Evolutionary conservation across 2,888 invertebrate genomes (phyloP).

Genomic region (Pristionchus exspectatus): DNA sequence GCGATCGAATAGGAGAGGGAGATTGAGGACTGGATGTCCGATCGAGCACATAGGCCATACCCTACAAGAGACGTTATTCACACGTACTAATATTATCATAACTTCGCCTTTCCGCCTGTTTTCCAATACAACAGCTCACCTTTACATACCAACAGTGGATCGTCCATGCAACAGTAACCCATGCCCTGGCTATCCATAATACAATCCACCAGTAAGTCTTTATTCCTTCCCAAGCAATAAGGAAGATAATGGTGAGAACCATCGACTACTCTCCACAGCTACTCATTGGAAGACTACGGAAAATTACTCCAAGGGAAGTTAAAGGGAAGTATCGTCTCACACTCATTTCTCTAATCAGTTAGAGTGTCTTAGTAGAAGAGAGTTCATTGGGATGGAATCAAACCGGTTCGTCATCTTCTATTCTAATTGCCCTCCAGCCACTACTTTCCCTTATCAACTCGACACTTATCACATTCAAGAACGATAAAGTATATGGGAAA

Average conservation of each 20-base stretch:
- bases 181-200: background rate
- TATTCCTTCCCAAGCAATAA: slow-evolving; percentile 1
- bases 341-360: background rate
- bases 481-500: slow-evolving; percentile 12
- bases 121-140: slow-evolving; percentile 3
- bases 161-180: slow-evolving; percentile 6
- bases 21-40: background rate
- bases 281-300: slow-evolving; percentile 13
- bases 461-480: background rate
- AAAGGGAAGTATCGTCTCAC: background rate
- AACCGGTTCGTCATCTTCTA: slow-evolving; percentile 29
- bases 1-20: background rate
- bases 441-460: slow-evolving; percentile 34
- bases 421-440: background rate
- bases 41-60: slow-evolving; percentile 31
- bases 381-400: background rate
- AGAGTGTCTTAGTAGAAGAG: background rate
- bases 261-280: slow-evolving; percentile 7
- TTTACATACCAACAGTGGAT: slow-evolving; percentile 34
- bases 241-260: slow-evolving; percentile 10
- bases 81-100: background rate
- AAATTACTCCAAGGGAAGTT: background rate
- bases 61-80: background rate
- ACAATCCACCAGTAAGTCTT: background rate
- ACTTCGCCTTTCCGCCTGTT: too few species aligned